Evolutionary conservation across 2,113 vertebrate species (phyloP), one percentile per base, ranked within the genome.

Genomic region (Calypte anna): DNA sequence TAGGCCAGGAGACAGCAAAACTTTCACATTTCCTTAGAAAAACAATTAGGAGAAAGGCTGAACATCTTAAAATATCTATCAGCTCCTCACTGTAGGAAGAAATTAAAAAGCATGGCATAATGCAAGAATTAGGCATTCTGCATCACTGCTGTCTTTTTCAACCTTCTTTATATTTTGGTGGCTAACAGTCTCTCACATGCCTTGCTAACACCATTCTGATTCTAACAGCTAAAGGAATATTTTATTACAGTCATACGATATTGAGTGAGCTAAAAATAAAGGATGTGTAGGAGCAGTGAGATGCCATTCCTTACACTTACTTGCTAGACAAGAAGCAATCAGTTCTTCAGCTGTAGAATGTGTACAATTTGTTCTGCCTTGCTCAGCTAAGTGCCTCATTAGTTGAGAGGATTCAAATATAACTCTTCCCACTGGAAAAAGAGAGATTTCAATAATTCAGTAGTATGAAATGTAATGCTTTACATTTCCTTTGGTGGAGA

Each of bases 211-310:
- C 40, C 40, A 59, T 81, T 75, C 89, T 63, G 20, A 63, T 89
- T 95, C 86, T 90, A 92, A 51, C 53, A 94, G 90, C 90, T 95
- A 90, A 93, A 95, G 31, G 22, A 72, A 24, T 74, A 63, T 64
- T 75, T 89, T 27, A 80, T 36, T 69, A 48, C n/a, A 46, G 53
- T 54, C 17, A 17, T 64, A 57, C 8, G 30, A 51, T 75, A 58
- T 24, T 25, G 31, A 76, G 40, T 66, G 74, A 85, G 27, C 28
- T 50, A 23, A 82, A 83, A 53, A 81, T 51, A 88, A 66, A 67
- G 69, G 68, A 62, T 77, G 61, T 25, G 69, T 82, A 83, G 63
- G 75, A 93, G 59, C 36, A 79, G 75, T 17, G 68, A 55, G 51
- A 53, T 82, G 70, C 78, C 51, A 67, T 81, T 82, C 63, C 28